Base-by-base conservation (phyloP, 2,797 vertebrate species). In the Darevskia mixta region DNA sequence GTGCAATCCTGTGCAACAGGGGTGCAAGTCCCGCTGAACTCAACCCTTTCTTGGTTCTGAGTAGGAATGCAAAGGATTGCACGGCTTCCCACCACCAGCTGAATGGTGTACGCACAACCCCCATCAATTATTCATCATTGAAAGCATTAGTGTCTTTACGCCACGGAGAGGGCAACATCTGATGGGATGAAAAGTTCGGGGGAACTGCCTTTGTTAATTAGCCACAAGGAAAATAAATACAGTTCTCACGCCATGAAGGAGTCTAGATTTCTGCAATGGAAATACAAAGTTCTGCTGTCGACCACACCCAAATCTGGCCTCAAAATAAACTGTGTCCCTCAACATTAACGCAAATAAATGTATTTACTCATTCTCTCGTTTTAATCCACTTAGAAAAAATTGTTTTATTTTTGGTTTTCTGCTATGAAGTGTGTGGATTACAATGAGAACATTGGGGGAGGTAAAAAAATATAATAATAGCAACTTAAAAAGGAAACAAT, bases 161-260 rank as follows among this genome's bases (percentile, higher is more conserved):
- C 58, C 20, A 76, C 4, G 32, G 2, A 83, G 73, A 89, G 78
- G n/a, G 4, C 49, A 73, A 3, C 3, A 41, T 8, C 0, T 0
- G 4, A 43, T 45, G 29, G 49, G 38, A 88, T 79, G 79, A 77
- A 87, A 29, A 83, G 61, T 2, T 0, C 0, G 1, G 49, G 5
- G 49, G 45, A 58, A 49, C 11, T 0, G 0, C 10, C 75, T 29
- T 20, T 83, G 58, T 10, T 83, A 87, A 55, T 8, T 72, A 69
- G 38, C 67, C 10, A 61, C 84, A n/a, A n/a, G 72, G 10, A 76
- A 73, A 91, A 83, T n/a, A 1, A 1, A 75, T 0, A 1, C 69
- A 78, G 43, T 15, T 77, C 84, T 75, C 71, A 32, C 0, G 9
- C 55, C 3, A 27, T 43, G 10, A 43, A 85, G 73, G 18, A n/a